These are phyloP conservation scores for Neopelma chrysocephalum DNA, from an alignment of 2,797 vertebrate species.

Conservation along the genomic window DNA sequence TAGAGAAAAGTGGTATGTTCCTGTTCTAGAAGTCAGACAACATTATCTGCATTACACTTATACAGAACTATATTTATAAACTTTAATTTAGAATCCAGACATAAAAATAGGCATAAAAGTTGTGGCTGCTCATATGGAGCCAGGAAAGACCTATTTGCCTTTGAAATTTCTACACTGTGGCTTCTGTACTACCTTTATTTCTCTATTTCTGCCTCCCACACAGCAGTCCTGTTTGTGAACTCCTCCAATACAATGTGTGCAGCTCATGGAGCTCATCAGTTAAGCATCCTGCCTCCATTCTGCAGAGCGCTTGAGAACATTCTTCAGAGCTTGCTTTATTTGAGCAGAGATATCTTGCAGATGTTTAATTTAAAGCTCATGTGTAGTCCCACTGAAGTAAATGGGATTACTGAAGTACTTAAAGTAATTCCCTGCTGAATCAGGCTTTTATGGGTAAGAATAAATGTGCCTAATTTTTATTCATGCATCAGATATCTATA, in stretches of 20 bases:
- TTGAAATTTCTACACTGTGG: not conserved
- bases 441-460: constrained; percentile 43
- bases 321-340: constrained; percentile 8
- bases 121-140: not conserved
- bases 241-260: not conserved
- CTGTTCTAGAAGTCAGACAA: not conserved
- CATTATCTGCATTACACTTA: not conserved
- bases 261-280: not conserved
- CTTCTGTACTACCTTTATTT: not conserved
- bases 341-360: constrained; percentile 55
- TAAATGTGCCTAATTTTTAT: constrained; percentile 59
- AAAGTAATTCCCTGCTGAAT: constrained; percentile 65
- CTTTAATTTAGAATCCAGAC: not conserved
- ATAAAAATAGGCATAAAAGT: not conserved
- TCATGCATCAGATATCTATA: constrained; percentile 30
- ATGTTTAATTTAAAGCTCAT: constrained; percentile 65
- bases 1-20: not conserved
- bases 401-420: constrained; percentile 63
- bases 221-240: not conserved
- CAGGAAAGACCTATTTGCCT: not conserved
- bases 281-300: not conserved
- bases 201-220: not conserved
- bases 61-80: not conserved
- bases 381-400: constrained; percentile 55
- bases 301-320: constrained; percentile 10